Percentiles rank a stretch among this genome's conserved stretches.
Conservation (phyloP, 2,888 invertebrate genomes). For the Cryptosula pallasiana region DNA sequence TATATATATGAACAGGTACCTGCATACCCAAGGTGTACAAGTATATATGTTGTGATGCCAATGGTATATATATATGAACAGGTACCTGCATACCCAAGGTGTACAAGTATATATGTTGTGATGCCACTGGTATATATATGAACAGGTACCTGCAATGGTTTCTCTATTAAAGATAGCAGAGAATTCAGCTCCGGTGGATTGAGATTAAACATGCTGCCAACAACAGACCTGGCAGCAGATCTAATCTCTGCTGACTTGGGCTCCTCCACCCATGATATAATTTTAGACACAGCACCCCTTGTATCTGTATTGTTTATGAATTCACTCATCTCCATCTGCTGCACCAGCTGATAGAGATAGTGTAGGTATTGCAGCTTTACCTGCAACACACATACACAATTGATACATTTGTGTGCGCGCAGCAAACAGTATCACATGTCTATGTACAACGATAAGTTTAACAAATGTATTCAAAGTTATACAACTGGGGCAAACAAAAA, state of each 20-base stretch:
- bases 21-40: too few species aligned
- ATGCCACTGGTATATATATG: too few species aligned
- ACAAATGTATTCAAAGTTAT: too few species aligned
- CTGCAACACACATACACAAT: slow-evolving; percentile 35
- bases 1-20: too few species aligned
- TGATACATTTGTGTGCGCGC: background rate
- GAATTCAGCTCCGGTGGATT: slow-evolving; percentile 84
- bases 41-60: too few species aligned
- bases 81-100: too few species aligned
- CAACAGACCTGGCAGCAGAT: slow-evolving; percentile 42
- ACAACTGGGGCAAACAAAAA: too few species aligned
- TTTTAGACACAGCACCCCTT: slow-evolving; percentile 62
- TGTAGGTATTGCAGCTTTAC: slow-evolving; percentile 57
- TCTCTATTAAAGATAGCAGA: slow-evolving; percentile 58
- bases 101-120: too few species aligned
- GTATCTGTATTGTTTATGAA: slow-evolving; percentile 61
- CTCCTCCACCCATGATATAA: slow-evolving; percentile 70
- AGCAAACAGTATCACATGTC: too few species aligned
- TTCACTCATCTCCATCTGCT: slow-evolving; percentile 53
- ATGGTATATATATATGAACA: too few species aligned
- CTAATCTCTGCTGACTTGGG: slow-evolving; percentile 64
- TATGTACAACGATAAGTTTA: too few species aligned
- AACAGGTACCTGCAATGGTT: slow-evolving; percentile 49
- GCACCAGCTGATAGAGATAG: slow-evolving; percentile 54
- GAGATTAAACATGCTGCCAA: slow-evolving; percentile 78